Base-by-base conservation (phyloP, 2,888 invertebrate species). In the Andrena bicolor region DNA sequence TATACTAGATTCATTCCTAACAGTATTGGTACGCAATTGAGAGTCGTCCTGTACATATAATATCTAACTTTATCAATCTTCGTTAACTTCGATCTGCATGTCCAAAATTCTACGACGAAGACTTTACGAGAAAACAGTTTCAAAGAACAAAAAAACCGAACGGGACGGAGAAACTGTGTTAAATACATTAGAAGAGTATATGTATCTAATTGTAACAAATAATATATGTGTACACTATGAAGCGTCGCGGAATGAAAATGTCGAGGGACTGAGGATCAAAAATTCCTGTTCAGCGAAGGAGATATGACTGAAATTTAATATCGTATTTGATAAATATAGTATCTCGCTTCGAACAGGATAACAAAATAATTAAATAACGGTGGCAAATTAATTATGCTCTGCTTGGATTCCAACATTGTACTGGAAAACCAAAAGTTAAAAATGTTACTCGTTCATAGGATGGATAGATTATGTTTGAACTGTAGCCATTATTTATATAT, bases 271-370 rank as follows among this genome's bases (percentile, higher is more conserved):
- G 41, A 48, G 20, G 23, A 56, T 23, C 4, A 76, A 66, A 16
- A 32, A 48, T 48, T 68, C 10, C 68, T 77, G 8, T 69, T 58
- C 32, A 13, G 13, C 2, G 10, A 78, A 23, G 48, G 51, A 48
- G 51, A 65, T n/a, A 51, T 28, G 80, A 80, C 80, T 79, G 80
- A 80, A 60, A 32, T 48, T 65, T 65, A 65, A 64, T 65, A 65
- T 53, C 56, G 51, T 53, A 66, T 66, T 60, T 48, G 26, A 53
- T 75, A 75, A 20, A 58, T 13, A 56, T 76, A 73, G n/a, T 49
- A 26, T 56, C 41, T 61, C 5, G 26, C 65, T 58, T 48, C n/a
- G 48, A 58, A 58, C 56, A 48, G 64, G 35, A 64, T 16, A 71
- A 48, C n/a, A 76, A 56, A 35, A 64, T 63, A 48, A 64, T 71